A percentile compares a stretch with the other conserved stretches of the same genome.
Conservation (phyloP, 2,888 invertebrate genomes). For the Lepidocyrtinus sp. region DNA sequence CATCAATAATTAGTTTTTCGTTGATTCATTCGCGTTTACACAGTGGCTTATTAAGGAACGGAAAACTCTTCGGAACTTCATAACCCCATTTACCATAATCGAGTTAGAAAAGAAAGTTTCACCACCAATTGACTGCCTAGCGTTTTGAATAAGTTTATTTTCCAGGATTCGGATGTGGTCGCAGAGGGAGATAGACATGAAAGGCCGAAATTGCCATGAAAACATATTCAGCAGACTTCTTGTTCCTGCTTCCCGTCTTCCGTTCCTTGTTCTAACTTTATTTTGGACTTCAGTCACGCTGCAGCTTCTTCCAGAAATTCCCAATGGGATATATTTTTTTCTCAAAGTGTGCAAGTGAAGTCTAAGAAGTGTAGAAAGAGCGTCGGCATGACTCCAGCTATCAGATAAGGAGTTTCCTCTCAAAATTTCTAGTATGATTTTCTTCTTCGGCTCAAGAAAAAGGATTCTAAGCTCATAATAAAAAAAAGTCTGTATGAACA, state of each 20-base stretch:
- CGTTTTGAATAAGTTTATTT: background rate
- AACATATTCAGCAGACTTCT: background rate
- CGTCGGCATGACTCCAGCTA: slow-evolving; percentile 23
- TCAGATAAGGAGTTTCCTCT: slow-evolving; percentile 34
- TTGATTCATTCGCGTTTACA: no score
- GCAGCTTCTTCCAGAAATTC: background rate
- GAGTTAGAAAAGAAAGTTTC: no score
- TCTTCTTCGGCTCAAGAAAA: slow-evolving; percentile 16
- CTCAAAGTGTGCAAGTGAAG: background rate
- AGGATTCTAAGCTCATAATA: background rate
- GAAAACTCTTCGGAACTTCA: no score
- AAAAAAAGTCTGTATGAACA: slow-evolving; percentile 12
- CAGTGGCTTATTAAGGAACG: no score
- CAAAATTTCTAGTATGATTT: slow-evolving; percentile 12
- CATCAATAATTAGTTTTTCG: no score
- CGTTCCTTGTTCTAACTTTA: background rate
- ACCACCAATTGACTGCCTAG: background rate
- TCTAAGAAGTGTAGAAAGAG: background rate
- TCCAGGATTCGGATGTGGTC: background rate
- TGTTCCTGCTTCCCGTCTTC: background rate
- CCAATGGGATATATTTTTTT: background rate
- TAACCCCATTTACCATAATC: no score
- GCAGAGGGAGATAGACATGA: background rate
- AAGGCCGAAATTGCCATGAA: background rate
- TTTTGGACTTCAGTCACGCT: background rate